A percentile compares a stretch with the other conserved stretches of the same genome.
Conservation (phyloP, 2,113 vertebrate species). For the Dromiciops gliroides region DNA sequence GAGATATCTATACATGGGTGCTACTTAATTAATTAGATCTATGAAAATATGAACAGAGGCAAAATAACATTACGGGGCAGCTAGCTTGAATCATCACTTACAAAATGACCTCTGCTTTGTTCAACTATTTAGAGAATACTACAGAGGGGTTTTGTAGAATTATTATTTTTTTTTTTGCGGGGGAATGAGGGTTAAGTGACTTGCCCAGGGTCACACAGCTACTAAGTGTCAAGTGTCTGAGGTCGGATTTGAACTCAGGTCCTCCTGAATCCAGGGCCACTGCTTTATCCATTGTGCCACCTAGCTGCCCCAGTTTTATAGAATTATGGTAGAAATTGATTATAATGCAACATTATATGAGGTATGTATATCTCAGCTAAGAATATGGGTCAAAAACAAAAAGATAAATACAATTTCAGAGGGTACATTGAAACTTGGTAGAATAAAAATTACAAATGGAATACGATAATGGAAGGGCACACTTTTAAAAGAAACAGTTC, state of each 20-base stretch:
- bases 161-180: too few species aligned
- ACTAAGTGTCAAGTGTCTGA: too few species aligned
- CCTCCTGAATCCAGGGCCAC: too few species aligned
- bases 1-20: background rate
- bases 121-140: background rate
- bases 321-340: background rate
- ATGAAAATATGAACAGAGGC: background rate
- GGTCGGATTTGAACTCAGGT: too few species aligned
- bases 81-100: background rate
- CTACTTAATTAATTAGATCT: background rate
- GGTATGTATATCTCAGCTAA: background rate
- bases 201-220: too few species aligned
- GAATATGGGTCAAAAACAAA: background rate
- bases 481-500: background rate
- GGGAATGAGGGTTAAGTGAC: too few species aligned
- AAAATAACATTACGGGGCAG: background rate
- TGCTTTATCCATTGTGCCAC: too few species aligned
- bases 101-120: background rate
- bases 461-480: background rate
- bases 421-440: background rate
- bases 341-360: background rate
- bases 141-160: background rate
- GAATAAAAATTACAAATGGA: background rate
- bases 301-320: too few species aligned
- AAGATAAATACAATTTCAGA: background rate